A percentile compares a stretch with the other conserved stretches of the same genome.
Evolutionary conservation across 2,797 vertebrate genomes (phyloP).

Genomic region (Cynodonichthys magdalenae): DNA sequence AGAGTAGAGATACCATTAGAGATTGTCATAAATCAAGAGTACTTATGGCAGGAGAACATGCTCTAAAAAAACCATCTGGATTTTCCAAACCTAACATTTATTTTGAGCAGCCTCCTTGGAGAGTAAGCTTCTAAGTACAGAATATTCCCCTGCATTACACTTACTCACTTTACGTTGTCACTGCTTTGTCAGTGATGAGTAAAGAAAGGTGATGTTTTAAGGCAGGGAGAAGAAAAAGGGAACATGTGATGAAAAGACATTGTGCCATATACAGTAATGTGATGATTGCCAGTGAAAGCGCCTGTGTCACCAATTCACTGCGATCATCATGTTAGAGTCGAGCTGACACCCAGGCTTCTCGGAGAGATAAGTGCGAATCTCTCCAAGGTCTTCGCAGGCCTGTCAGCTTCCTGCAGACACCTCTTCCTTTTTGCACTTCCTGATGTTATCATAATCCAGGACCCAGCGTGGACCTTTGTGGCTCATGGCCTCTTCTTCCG

Average conservation of each 20-base stretch:
- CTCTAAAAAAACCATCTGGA: conserved; percentile 95
- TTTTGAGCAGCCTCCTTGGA: conserved; percentile 83
- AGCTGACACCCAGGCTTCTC: conserved; percentile 62
- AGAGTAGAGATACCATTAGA: conserved; percentile 96
- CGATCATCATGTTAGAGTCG: conserved; percentile 37
- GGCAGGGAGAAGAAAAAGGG: background rate
- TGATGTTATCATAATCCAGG: conserved; percentile 91
- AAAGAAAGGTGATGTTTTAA: conserved; percentile 16
- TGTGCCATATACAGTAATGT: conserved; percentile 6
- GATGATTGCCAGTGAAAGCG: conserved; percentile 47
- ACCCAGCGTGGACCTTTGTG: conserved; percentile 89
- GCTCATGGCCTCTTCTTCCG: conserved; percentile 88
- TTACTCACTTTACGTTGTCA: conserved; percentile 38
- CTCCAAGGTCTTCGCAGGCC: conserved; percentile 67
- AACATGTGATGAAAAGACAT: conserved; percentile 1
- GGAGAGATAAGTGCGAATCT: conserved; percentile 75
- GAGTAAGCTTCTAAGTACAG: conserved; percentile 73
- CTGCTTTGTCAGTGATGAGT: conserved; percentile 27
- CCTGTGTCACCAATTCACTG: conserved; percentile 35
- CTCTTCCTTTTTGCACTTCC: conserved; percentile 85
- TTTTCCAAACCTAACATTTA: conserved; percentile 94
- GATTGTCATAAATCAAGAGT: conserved; percentile 94
- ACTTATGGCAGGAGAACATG: conserved; percentile 88
- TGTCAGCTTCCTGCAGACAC: conserved; percentile 86
- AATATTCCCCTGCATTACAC: conserved; percentile 32